phyloP scores from a whole-genome alignment of 2,797 vertebrate genomes.

The Gastrophryne carolinensis region DNA sequence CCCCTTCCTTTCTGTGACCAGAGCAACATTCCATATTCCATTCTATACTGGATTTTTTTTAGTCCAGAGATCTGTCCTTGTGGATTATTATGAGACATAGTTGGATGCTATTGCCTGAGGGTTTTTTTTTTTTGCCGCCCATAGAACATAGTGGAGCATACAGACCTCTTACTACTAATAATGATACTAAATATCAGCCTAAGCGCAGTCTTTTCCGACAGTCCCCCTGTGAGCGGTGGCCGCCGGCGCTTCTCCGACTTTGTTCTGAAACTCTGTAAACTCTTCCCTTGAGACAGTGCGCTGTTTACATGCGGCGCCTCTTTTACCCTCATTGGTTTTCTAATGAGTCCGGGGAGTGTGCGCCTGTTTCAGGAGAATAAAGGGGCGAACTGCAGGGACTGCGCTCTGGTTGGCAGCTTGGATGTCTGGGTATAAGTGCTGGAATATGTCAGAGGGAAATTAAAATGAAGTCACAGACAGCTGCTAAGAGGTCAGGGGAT shows the following conservation, averaged over 20 bases:
- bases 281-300: background rate
- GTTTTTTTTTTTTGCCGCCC: no score
- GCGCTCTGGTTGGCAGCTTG: background rate
- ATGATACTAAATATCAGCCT: no score
- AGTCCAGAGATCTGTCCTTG: no score
- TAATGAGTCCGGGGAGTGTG: background rate
- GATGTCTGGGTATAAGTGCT: background rate
- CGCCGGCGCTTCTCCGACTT: background rate
- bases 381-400: background rate
- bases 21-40: no score
- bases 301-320: background rate
- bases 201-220: background rate
- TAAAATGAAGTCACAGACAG: conserved; percentile 12
- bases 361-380: background rate
- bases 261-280: no score
- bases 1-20: no score
- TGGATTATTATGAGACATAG: no score
- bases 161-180: no score
- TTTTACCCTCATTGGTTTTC: background rate
- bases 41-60: no score
- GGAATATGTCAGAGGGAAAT: background rate
- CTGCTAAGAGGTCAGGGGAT: background rate
- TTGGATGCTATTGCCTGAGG: no score
- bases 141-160: no score
- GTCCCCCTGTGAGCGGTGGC: background rate